Percentiles rank a stretch among this genome's conserved stretches.
These are phyloP conservation scores for Plectropomus leopardus DNA, from an alignment of 2,113 vertebrate genomes.

Conservation along the genomic window DNA sequence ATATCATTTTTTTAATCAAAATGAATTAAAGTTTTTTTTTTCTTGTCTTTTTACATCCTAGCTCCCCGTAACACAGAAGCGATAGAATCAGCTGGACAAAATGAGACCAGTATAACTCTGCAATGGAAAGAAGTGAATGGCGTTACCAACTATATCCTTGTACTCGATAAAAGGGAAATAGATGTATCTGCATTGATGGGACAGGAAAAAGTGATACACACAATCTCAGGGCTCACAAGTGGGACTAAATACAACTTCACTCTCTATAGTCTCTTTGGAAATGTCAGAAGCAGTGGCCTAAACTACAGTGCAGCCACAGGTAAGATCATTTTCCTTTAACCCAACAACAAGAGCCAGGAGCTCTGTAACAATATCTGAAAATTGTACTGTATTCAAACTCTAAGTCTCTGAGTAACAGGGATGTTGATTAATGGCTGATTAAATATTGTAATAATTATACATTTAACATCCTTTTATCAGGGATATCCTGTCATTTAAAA, in stretches of 20 bases:
- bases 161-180: fast-evolving
- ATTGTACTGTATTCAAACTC: no score
- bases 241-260: constrained; percentile 37
- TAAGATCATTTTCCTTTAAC: not conserved
- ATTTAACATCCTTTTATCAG: no score
- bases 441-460: no score
- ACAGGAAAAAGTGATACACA: fast-evolving
- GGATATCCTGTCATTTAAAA: no score
- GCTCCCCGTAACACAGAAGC: not conserved
- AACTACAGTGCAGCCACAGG: constrained; percentile 4
- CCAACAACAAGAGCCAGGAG: not conserved
- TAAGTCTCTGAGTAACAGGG: no score
- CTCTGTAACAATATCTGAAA: not conserved
- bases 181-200: fast-evolving
- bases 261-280: constrained; percentile 26
- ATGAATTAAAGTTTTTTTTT: not conserved
- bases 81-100: not conserved
- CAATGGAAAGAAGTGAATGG: not conserved
- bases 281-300: not conserved
- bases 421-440: no score
- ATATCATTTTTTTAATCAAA: not conserved
- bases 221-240: not conserved
- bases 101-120: constrained; percentile 53
- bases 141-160: not conserved
- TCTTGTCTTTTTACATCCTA: not conserved